These are phyloP conservation scores for Sminthurinus signatus DNA, from an alignment of 1,140 invertebrate genomes.

Conservation along the genomic window DNA sequence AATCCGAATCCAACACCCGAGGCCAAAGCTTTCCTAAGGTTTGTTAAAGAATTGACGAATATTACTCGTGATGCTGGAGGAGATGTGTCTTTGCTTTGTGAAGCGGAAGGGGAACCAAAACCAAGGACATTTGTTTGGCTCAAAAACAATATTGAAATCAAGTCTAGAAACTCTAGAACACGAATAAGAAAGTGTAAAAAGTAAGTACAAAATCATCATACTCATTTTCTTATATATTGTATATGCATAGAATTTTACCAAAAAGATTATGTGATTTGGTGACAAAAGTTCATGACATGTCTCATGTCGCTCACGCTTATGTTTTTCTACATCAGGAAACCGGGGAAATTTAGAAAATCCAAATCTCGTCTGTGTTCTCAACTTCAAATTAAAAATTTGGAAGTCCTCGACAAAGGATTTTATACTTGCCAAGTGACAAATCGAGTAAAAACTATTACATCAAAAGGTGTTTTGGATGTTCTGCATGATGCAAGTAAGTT, in stretches of 20 bases:
- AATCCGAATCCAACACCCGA: conserved; percentile 7
- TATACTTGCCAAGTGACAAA: conserved; percentile 62
- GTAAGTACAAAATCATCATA: not conserved
- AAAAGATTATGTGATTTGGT: no score
- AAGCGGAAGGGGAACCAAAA: conserved; percentile 56
- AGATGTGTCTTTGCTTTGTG: conserved; percentile 57
- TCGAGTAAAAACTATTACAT: conserved; percentile 54
- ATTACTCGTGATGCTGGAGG: conserved; percentile 58
- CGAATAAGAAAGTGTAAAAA: conserved; percentile 47
- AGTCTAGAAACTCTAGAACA: conserved; percentile 48
- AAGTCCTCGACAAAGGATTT: conserved; percentile 60
- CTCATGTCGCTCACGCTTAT: not conserved
- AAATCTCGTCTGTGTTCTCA: conserved; percentile 48
- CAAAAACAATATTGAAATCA: conserved; percentile 29
- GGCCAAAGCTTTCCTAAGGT: conserved; percentile 41
- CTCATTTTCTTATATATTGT: no score
- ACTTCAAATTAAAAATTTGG: conserved; percentile 56
- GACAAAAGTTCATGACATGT: not conserved
- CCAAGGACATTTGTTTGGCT: conserved; percentile 57
- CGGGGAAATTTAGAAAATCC: no score
- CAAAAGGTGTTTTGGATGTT: conserved; percentile 56
- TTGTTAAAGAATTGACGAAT: conserved; percentile 51
- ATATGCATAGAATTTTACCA: no score
- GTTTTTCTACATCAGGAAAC: not conserved
- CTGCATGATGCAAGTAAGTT: conserved; percentile 35